Percentiles rank a stretch among this genome's conserved stretches.
These are phyloP conservation scores for Hyperopisus bebe DNA, from an alignment of 2,113 vertebrate genomes.

Conservation along the genomic window DNA sequence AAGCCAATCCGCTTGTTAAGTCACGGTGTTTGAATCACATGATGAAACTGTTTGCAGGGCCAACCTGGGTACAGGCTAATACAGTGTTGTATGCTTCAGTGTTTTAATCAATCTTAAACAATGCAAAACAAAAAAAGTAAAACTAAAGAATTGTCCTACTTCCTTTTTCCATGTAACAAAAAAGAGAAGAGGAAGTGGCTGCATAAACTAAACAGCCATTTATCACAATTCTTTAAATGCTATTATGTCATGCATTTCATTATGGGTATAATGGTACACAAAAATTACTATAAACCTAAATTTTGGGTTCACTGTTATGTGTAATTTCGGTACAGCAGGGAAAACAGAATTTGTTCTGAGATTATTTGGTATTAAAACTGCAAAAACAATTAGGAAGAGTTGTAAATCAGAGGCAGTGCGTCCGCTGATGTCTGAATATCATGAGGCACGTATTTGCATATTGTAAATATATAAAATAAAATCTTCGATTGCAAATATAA, in stretches of 20 bases:
- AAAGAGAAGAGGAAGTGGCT: neutral
- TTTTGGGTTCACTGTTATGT: neutral
- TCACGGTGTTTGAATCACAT: neutral
- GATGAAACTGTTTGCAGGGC: neutral
- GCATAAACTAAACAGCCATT: neutral
- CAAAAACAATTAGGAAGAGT: neutral
- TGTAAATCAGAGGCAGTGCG: neutral
- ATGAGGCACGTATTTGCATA: neutral
- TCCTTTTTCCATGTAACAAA: neutral
- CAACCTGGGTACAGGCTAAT: neutral
- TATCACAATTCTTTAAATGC: neutral
- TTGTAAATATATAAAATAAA: neutral
- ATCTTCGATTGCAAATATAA: neutral
- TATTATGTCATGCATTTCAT: neutral
- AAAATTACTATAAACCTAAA: neutral
- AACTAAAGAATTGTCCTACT: neutral
- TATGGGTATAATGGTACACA: neutral
- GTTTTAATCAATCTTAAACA: neutral
- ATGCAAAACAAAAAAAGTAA: neutral
- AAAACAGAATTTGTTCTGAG: neutral
- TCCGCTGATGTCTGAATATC: neutral
- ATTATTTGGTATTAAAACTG: neutral
- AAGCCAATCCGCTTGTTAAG: neutral
- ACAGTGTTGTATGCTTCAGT: neutral
- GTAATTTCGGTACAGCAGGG: neutral